Percentiles rank a stretch among this genome's conserved stretches.
phyloP scores from a whole-genome alignment of 1,140 invertebrate species.

The Aradophagus sp. region DNA sequence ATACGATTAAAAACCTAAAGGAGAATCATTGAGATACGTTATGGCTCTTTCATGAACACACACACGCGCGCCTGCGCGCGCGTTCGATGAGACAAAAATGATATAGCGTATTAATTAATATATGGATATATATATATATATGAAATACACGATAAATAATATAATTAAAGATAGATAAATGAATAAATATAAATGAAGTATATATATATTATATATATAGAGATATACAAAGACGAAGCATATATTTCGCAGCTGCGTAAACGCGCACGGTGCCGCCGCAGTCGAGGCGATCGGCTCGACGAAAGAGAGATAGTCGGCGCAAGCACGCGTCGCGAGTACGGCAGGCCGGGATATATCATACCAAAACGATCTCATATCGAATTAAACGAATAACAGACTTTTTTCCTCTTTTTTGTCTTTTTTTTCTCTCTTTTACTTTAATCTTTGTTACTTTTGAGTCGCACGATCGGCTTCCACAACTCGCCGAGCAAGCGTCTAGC shows the following conservation, averaged over 20 bases:
- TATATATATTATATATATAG: too few relatives aligned
- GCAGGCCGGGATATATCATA: conserved; percentile 71
- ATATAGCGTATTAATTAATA: conserved; percentile 33
- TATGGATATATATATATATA: conserved; percentile 18
- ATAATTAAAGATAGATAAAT: conserved; percentile 21
- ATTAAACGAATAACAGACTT: conserved; percentile 70
- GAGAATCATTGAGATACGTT: conserved; percentile 25
- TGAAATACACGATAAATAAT: conserved; percentile 27
- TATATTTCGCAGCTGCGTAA: conserved; percentile 52
- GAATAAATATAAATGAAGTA: conserved; percentile 32
- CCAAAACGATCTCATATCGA: conserved; percentile 75
- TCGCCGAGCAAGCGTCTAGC: conserved; percentile 15
- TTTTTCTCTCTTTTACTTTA: too few relatives aligned
- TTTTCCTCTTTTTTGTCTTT: too few relatives aligned
- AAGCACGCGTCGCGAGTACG: conserved; percentile 59
- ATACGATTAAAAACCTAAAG: conserved; percentile 36
- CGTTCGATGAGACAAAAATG: conserved; percentile 30
- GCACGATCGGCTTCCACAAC: conserved; percentile 62
- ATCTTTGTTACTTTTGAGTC: conserved; percentile 44
- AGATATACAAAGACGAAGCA: conserved; percentile 43
- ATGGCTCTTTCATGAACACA: conserved; percentile 45
- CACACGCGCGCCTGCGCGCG: too few relatives aligned
- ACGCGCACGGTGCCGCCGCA: conserved; percentile 25
- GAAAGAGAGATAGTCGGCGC: conserved; percentile 56
- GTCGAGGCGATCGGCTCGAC: conserved; percentile 59